Evolutionary conservation across 2,888 invertebrate species (phyloP).

Genomic region (Aphidoletes aphidimyza): DNA sequence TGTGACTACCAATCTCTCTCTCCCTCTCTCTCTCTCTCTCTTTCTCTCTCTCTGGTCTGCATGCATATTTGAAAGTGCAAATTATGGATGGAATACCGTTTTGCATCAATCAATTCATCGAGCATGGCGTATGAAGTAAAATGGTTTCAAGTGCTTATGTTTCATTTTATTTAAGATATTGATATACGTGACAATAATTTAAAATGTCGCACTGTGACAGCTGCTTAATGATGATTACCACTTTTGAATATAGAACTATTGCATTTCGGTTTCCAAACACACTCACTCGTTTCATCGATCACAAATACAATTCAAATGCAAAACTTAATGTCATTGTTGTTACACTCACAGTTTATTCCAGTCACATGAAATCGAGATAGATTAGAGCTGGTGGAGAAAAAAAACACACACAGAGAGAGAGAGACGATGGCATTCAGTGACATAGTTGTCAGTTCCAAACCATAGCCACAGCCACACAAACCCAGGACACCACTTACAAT

Average conservation of each 20-base stretch:
- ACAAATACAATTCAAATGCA: background rate
- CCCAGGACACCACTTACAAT: too few species aligned
- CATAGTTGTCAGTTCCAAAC: background rate
- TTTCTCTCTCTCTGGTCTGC: too few species aligned
- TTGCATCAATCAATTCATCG: too few species aligned
- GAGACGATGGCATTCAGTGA: background rate
- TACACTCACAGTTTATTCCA: too few species aligned
- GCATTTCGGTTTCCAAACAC: background rate
- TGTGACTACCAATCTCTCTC: background rate
- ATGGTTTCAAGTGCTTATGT: background rate
- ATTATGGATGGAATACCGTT: too few species aligned
- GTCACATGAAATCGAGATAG: too few species aligned
- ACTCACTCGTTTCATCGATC: background rate
- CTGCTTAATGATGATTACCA: background rate
- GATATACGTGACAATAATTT: slow-evolving; percentile 10
- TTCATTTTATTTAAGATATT: background rate
- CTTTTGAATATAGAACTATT: background rate
- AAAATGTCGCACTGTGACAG: background rate
- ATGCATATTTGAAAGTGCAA: too few species aligned
- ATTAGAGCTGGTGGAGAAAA: too few species aligned
- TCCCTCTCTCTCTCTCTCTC: background rate
- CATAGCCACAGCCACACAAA: background rate
- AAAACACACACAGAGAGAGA: background rate
- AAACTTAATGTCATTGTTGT: background rate
- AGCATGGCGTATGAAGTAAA: too few species aligned